Evolutionary conservation across 2,888 invertebrate species (phyloP).

Genomic region (Cheilosia pagana): DNA sequence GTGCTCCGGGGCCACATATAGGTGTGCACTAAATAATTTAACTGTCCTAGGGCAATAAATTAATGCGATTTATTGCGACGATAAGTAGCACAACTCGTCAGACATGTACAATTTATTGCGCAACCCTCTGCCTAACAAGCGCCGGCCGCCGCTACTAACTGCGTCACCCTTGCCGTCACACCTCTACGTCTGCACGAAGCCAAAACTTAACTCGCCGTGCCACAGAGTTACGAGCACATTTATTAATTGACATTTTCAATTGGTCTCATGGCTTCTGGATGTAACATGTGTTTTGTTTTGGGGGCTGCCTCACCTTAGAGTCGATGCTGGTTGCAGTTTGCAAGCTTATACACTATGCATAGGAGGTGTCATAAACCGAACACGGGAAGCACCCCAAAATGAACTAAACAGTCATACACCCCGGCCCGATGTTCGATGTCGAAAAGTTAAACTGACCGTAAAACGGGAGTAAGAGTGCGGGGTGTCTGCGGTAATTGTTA

Average conservation of each 20-base stretch:
- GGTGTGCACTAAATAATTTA: slow-evolving; percentile 75
- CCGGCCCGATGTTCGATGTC: slow-evolving; percentile 31
- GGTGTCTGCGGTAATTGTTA: slow-evolving; percentile 55
- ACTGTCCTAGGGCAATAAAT: slow-evolving; percentile 75
- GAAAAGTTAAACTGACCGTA: slow-evolving; percentile 46
- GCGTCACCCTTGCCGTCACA: background rate
- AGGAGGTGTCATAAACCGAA: slow-evolving; percentile 36
- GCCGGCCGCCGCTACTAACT: background rate
- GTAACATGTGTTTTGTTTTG: slow-evolving; percentile 61
- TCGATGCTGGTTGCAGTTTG: background rate
- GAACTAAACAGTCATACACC: slow-evolving; percentile 43
- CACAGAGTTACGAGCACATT: slow-evolving; percentile 63
- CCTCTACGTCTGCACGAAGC: slow-evolving; percentile 21
- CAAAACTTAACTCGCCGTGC: slow-evolving; percentile 47
- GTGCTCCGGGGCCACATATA: slow-evolving; percentile 72
- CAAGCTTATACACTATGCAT: background rate
- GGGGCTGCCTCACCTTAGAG: slow-evolving; percentile 13
- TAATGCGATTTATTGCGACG: slow-evolving; percentile 75
- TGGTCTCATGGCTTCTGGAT: slow-evolving; percentile 69
- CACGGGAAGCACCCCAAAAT: slow-evolving; percentile 31
- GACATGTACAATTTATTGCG: slow-evolving; percentile 73
- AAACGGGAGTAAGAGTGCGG: slow-evolving; percentile 12
- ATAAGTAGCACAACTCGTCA: slow-evolving; percentile 75
- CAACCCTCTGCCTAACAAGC: slow-evolving; percentile 55
- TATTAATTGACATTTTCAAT: slow-evolving; percentile 75